A percentile compares a stretch with the other conserved stretches of the same genome.
Evolutionary conservation across 2,797 vertebrate genomes (phyloP).

Genomic region (Crenichthys baileyi): DNA sequence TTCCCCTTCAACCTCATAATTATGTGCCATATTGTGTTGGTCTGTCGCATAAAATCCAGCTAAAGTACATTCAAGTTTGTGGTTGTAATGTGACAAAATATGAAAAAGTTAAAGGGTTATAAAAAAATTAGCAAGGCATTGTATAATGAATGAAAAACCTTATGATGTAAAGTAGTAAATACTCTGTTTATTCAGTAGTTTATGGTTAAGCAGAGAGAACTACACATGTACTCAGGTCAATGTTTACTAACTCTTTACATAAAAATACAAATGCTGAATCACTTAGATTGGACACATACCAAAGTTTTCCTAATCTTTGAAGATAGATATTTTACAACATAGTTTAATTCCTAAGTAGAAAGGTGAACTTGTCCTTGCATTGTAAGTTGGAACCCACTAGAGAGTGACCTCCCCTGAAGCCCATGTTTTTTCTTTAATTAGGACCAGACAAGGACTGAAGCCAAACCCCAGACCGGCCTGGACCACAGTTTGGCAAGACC

Average conservation of each 20-base stretch:
- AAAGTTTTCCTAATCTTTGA: background rate
- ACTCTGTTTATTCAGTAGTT: background rate
- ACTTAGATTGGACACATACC: background rate
- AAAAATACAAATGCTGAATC: background rate
- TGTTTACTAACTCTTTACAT: background rate
- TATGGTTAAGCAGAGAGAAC: background rate
- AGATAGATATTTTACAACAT: background rate
- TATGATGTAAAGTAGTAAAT: background rate
- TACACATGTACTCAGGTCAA: background rate
- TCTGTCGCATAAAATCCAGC: background rate
- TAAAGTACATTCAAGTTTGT: background rate
- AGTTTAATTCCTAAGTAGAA: background rate
- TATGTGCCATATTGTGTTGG: background rate
- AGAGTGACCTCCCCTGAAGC: constrained; percentile 11
- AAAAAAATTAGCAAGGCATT: no score
- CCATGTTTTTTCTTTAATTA: constrained; percentile 26
- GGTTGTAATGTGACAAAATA: background rate
- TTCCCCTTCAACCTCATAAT: no score
- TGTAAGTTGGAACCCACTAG: background rate
- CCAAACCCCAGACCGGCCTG: constrained; percentile 32
- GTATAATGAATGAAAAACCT: no score
- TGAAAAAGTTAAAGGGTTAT: no score
- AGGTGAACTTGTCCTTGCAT: background rate
- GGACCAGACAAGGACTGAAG: constrained; percentile 38
- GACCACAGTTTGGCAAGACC: constrained; percentile 18